Base-by-base conservation (phyloP, 2,113 vertebrate genomes). In the Grantiella picta region DNA sequence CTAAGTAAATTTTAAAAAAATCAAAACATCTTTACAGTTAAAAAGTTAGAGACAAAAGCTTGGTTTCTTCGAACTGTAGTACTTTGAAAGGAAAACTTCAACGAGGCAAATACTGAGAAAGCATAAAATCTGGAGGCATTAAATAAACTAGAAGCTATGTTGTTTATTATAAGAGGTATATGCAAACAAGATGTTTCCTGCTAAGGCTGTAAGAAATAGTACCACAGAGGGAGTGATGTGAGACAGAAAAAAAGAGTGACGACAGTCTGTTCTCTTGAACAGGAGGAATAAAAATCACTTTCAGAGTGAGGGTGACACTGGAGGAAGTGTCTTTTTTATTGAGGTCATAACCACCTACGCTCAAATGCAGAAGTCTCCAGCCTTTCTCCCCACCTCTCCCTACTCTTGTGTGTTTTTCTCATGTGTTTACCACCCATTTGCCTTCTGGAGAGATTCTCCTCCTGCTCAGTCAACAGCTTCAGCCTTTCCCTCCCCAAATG, bases 171-270 rank as follows among this genome's bases (percentile, higher is more conserved):
- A 72, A 73, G 44, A 78, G 14, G 18, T 81, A 40, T 66, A 82
- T 76, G 73, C 65, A 94, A 95, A 89, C 73, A 95, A 94, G 56
- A 53, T 60, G 36, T 69, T 94, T 95, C 57, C 61, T 87, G 40
- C 64, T 73, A 82, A 72, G 65, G 22, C 65, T 71, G 69, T 44
- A 78, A 94, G 73, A 94, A 94, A 78, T 94, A 94, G 54, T 89
- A 89, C 72, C n/a, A 16, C 47, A 79, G 73, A 75, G 73, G 77
- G 91, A 89, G 83, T 52, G 72, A 95, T 82, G 82, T 10, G 68
- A 93, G 70, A 94, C 77, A 89, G 54, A 28, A 78, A 75, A 82
- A 54, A 82, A 45, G 14, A 79, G 25, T 73, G 21, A 83, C 1
- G 3, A 81, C 91, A 93, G 68, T 44, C 86, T 95, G 71, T 90